phyloP scores from a whole-genome alignment of 2,888 invertebrate genomes.

The Caprella mutica region DNA sequence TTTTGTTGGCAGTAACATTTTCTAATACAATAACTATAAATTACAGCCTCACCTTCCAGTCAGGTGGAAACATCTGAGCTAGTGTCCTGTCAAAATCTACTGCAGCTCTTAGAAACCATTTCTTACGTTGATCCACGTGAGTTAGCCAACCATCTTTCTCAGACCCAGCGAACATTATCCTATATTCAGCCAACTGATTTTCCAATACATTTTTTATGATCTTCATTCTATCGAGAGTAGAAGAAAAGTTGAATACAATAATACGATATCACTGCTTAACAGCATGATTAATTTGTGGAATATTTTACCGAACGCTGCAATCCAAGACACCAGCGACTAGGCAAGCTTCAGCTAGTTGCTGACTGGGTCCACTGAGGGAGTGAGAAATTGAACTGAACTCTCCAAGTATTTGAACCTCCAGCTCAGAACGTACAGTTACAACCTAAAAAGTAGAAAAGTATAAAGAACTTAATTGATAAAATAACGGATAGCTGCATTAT shows the following conservation, averaged over 20 bases:
- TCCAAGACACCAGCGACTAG: constrained; percentile 76
- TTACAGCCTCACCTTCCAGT: constrained; percentile 75
- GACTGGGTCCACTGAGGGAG: constrained; percentile 49
- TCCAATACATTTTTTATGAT: constrained; percentile 44
- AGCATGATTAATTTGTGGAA: constrained; percentile 34
- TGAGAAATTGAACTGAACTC: constrained; percentile 85
- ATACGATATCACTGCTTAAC: neutral
- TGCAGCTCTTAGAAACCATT: constrained; percentile 90
- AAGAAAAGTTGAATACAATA: neutral
- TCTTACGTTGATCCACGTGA: constrained; percentile 81
- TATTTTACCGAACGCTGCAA: constrained; percentile 58
- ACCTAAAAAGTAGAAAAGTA: too few relatives aligned
- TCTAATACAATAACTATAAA: neutral
- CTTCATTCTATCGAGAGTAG: constrained; percentile 12
- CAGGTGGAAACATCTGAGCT: constrained; percentile 71
- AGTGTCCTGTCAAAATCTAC: constrained; percentile 87
- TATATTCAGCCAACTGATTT: constrained; percentile 79
- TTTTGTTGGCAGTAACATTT: neutral
- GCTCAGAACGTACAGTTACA: constrained; percentile 46
- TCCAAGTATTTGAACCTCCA: constrained; percentile 75
- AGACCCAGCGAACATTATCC: constrained; percentile 82
- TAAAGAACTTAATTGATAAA: too few relatives aligned
- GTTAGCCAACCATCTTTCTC: constrained; percentile 96
- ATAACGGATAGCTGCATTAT: too few relatives aligned
- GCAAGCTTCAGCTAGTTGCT: constrained; percentile 66